Percentiles rank a stretch among this genome's conserved stretches.
Evolutionary conservation across 2,888 invertebrate genomes (phyloP).

Genomic region (Lithophane semibrunnea): DNA sequence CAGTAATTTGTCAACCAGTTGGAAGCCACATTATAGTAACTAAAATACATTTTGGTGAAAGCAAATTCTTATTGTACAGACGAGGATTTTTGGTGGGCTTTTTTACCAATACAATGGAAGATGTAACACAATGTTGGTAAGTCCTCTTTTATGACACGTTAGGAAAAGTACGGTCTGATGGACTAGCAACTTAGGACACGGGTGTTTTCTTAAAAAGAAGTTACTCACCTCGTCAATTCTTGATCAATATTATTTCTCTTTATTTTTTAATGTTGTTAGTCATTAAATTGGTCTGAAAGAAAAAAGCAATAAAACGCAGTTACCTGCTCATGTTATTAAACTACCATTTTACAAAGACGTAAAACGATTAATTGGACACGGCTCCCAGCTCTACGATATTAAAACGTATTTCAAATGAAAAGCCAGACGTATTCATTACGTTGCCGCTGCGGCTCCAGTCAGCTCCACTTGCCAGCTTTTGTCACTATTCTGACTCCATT

Average conservation of each 20-base stretch:
- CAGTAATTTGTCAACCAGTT: neutral
- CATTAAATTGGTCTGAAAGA: neutral
- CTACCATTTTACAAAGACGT: constrained; percentile 39
- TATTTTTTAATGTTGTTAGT: neutral
- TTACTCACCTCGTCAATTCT: neutral
- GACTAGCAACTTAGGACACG: neutral
- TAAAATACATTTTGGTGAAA: constrained; percentile 22
- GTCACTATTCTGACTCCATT: constrained; percentile 52
- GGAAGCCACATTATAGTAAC: constrained; percentile 2
- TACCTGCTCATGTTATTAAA: constrained; percentile 24
- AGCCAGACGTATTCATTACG: constrained; percentile 56
- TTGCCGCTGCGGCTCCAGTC: constrained; percentile 7
- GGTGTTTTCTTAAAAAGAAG: neutral
- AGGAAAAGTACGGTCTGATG: constrained; percentile 20
- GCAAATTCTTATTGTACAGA: constrained; percentile 21
- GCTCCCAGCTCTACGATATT: constrained; percentile 47
- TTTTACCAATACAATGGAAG: constrained; percentile 18
- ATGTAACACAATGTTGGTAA: constrained; percentile 14
- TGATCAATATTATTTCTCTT: neutral
- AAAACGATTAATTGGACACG: constrained; percentile 62
- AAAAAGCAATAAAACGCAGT: neutral
- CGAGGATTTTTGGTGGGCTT: constrained; percentile 10
- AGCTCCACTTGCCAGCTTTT: constrained; percentile 52
- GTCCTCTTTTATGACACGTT: constrained; percentile 21
- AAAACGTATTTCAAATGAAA: constrained; percentile 62